Conservation (phyloP, 2,888 invertebrate genomes). For the Pilophorus perplexus region DNA sequence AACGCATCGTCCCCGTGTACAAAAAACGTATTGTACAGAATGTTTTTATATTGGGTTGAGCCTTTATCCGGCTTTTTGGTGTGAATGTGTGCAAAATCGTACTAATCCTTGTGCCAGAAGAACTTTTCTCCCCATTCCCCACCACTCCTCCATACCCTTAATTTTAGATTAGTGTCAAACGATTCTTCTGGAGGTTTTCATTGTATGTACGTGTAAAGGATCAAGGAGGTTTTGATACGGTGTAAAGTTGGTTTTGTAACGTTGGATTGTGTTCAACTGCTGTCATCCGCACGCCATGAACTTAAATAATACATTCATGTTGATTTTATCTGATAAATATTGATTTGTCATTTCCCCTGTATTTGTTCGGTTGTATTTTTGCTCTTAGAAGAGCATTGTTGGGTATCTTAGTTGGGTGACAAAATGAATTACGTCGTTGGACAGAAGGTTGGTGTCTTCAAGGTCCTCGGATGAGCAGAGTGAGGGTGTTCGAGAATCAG, state of each 20-base stretch:
- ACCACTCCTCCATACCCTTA: neutral
- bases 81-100: neutral
- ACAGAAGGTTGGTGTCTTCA: no score
- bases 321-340: conserved; percentile 4
- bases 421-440: no score
- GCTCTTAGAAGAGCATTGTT: no score
- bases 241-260: conserved; percentile 9
- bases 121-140: neutral
- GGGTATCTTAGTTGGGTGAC: no score
- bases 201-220: no score
- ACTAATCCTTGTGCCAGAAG: no score
- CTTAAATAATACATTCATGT: conserved; percentile 8
- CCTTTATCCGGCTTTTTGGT: neutral
- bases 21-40: neutral
- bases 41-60: neutral
- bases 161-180: no score
- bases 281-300: conserved; percentile 8
- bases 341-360: no score
- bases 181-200: no score
- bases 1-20: neutral
- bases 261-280: conserved; percentile 12
- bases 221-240: conserved; percentile 3
- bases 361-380: no score
- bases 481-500: no score
- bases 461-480: no score